Evolutionary conservation across 1,140 invertebrate species (phyloP).

Genomic region (Steinernema khuongi): DNA sequence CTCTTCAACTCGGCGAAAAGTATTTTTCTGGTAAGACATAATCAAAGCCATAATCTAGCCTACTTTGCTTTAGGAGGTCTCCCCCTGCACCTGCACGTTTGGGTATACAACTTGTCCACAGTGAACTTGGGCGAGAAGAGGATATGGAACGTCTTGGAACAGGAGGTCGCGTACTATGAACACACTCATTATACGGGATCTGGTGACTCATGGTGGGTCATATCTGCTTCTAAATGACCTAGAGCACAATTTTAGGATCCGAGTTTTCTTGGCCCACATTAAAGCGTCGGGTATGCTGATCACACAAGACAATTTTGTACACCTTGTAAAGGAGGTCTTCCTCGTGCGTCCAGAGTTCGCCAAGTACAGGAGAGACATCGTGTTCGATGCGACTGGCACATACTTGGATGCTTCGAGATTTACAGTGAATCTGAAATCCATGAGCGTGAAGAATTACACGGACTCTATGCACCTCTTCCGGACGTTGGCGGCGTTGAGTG

Average conservation of each 20-base stretch:
- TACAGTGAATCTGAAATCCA: slow-evolving; percentile 52
- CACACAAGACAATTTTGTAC: slow-evolving; percentile 49
- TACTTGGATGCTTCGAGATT: slow-evolving; percentile 46
- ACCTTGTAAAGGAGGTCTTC: slow-evolving; percentile 46
- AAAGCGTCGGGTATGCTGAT: slow-evolving; percentile 71
- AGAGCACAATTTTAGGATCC: slow-evolving; percentile 76
- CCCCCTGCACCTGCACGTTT: slow-evolving; percentile 55
- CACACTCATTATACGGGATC: slow-evolving; percentile 64
- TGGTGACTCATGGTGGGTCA: slow-evolving; percentile 73
- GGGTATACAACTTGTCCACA: slow-evolving; percentile 54
- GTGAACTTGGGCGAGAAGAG: slow-evolving; percentile 42
- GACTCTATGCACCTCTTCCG: slow-evolving; percentile 54
- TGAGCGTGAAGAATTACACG: slow-evolving; percentile 51
- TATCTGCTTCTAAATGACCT: slow-evolving; percentile 75
- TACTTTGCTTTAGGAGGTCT: no score
- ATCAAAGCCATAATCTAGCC: no score
- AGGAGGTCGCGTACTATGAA: slow-evolving; percentile 54
- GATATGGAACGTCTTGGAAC: slow-evolving; percentile 51
- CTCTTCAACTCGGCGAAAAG: slow-evolving; percentile 47
- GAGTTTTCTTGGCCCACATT: slow-evolving; percentile 75
- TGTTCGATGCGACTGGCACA: slow-evolving; percentile 27
- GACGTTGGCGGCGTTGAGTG: slow-evolving; percentile 69
- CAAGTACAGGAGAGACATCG: slow-evolving; percentile 51
- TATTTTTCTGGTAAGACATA: slow-evolving; percentile 49
- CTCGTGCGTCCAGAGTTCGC: slow-evolving; percentile 46